Evolutionary conservation across 2,113 vertebrate genomes (phyloP).

Genomic region (Chinchilla lanigera): DNA sequence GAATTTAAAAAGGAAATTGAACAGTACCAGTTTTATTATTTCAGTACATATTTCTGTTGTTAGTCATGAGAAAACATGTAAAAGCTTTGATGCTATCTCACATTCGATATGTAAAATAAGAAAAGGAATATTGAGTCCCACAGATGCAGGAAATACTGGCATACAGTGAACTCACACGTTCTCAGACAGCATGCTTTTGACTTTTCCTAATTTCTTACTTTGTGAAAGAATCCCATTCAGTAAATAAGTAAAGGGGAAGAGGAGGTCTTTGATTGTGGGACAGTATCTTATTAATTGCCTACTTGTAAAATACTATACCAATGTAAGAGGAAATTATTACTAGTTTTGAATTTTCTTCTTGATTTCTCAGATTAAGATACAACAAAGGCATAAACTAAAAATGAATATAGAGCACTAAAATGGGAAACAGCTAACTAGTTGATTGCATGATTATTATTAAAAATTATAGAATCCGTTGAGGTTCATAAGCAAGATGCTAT

Average conservation of each 20-base stretch:
- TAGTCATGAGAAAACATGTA: conserved; percentile 73
- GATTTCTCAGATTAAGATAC: conserved; percentile 36
- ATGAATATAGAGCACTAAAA: neutral
- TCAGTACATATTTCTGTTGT: conserved; percentile 62
- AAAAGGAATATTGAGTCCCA: conserved; percentile 64
- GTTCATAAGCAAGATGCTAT: conserved; percentile 77
- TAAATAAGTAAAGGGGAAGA: neutral
- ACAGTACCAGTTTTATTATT: conserved; percentile 76
- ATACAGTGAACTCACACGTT: neutral
- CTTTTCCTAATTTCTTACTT: conserved; percentile 14
- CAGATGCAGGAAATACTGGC: conserved; percentile 31
- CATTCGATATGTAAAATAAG: conserved; percentile 66
- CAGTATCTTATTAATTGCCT: neutral
- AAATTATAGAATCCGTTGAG: conserved; percentile 70
- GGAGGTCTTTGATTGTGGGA: neutral
- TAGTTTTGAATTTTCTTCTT: neutral
- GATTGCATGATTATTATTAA: conserved; percentile 72
- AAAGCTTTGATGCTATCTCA: conserved; percentile 72
- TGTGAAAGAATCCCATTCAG: conserved; percentile 62
- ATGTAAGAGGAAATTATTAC: neutral
- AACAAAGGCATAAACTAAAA: conserved; percentile 44
- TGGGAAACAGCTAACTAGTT: conserved; percentile 41
- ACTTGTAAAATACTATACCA: conserved; percentile 7
- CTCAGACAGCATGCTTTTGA: neutral
- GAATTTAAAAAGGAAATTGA: conserved; percentile 70